Percentiles rank a stretch among this genome's conserved stretches.
phyloP scores from a whole-genome alignment of 2,113 vertebrate species.

The Ciconia boyciana region DNA sequence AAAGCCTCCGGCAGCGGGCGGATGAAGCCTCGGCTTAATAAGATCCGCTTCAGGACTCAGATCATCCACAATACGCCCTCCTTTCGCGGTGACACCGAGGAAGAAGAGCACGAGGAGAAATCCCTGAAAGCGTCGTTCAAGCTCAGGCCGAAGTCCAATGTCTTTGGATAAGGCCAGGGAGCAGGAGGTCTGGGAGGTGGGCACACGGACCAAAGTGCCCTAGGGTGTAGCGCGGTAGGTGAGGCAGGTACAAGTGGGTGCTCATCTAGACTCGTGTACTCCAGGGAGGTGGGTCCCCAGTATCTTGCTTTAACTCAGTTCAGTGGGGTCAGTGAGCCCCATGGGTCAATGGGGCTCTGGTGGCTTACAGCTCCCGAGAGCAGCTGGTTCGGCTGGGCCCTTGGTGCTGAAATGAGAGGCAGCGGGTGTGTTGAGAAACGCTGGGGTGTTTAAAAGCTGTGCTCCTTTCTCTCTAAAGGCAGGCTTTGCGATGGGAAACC shows the following conservation, averaged over 20 bases:
- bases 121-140: slow-evolving; percentile 78
- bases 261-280: not conserved
- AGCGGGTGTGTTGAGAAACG: not conserved
- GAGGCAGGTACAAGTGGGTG: not conserved
- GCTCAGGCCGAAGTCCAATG: slow-evolving; percentile 89
- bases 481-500: not conserved
- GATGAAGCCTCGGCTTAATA: slow-evolving; percentile 86
- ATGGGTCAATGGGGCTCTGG: not conserved
- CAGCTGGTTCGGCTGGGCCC: not conserved
- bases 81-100: slow-evolving; percentile 60
- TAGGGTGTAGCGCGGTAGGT: not conserved
- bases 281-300: not conserved
- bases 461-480: not conserved
- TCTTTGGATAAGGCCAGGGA: slow-evolving; percentile 81
- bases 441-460: not conserved
- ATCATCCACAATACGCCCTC: slow-evolving; percentile 92
- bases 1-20: slow-evolving; percentile 80
- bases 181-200: slow-evolving; percentile 8
- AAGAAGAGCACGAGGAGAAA: slow-evolving; percentile 79
- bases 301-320: not conserved
- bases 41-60: slow-evolving; percentile 88
- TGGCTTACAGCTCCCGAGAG: not conserved
- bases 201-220: not conserved
- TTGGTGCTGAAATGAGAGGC: not conserved
- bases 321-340: not conserved